Percentiles rank a stretch among this genome's conserved stretches.
These are phyloP conservation scores for Drosophila persimilis DNA, from an alignment of 1,140 invertebrate genomes.

Conservation along the genomic window DNA sequence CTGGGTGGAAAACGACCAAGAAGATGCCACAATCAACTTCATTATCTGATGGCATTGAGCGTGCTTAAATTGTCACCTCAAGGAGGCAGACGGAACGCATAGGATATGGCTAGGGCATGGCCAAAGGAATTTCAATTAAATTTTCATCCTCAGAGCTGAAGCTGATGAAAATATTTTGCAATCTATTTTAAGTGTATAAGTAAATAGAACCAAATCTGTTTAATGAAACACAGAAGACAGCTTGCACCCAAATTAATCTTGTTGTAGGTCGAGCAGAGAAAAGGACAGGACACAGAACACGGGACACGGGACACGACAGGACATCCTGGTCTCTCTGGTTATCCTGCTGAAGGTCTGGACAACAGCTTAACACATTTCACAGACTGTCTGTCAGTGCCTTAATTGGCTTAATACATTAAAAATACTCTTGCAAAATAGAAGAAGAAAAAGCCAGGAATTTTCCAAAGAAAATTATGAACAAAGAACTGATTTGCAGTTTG, in stretches of 20 bases:
- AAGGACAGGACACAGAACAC: constrained; percentile 26
- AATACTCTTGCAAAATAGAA: constrained; percentile 56
- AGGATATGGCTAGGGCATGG: constrained; percentile 21
- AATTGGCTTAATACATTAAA: constrained; percentile 72
- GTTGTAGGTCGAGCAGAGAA: constrained; percentile 5
- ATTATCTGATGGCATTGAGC: constrained; percentile 68
- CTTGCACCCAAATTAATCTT: constrained; percentile 52
- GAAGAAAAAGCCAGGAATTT: constrained; percentile 45
- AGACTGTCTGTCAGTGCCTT: constrained; percentile 38
- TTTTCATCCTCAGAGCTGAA: constrained; percentile 12
- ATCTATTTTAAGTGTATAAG: constrained; percentile 41
- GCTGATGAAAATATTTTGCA: constrained; percentile 47
- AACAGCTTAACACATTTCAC: constrained; percentile 28
- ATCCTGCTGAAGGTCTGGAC: too few relatives aligned
- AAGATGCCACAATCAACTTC: constrained; percentile 68
- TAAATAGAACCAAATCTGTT: constrained; percentile 64
- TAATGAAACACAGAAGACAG: constrained; percentile 59
- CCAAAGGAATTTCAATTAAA: constrained; percentile 64
- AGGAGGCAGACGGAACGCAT: constrained; percentile 11
- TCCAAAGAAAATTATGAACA: constrained; percentile 34
- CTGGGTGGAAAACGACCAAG: constrained; percentile 17
- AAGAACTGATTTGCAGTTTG: constrained; percentile 22
- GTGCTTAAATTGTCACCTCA: constrained; percentile 74
- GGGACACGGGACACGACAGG: constrained; percentile 20
- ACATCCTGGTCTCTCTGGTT: constrained; percentile 6